A percentile compares a stretch with the other conserved stretches of the same genome.
phyloP scores from a whole-genome alignment of 2,113 vertebrate species.

The Drymodes brunneopygia region DNA sequence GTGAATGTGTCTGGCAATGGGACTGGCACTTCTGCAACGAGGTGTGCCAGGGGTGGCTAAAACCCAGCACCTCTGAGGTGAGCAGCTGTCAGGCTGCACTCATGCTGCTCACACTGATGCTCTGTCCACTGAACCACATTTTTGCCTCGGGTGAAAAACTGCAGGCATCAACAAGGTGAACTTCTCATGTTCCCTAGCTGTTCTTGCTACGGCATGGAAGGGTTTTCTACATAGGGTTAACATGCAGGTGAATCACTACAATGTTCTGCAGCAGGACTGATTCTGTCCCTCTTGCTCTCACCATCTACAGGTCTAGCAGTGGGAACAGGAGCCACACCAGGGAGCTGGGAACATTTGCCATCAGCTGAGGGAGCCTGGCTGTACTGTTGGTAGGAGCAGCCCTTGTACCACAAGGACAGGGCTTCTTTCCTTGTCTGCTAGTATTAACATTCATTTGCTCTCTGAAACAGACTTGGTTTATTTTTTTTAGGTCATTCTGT shows the following conservation, averaged over 20 bases:
- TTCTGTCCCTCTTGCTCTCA: fast-evolving
- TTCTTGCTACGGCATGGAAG: not conserved
- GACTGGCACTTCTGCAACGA: not conserved
- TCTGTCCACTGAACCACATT: not conserved
- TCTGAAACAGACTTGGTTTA: not conserved
- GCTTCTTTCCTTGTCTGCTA: not conserved
- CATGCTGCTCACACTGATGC: not conserved
- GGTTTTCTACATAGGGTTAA: not conserved
- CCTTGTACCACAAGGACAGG: not conserved
- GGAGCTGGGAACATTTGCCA: not conserved
- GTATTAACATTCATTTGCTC: slow-evolving; percentile 21
- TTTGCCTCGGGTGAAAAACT: not conserved
- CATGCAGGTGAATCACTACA: not conserved
- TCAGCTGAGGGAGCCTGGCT: not conserved
- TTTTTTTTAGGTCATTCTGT: slow-evolving; percentile 33
- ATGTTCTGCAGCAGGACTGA: not conserved
- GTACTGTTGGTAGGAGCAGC: not conserved
- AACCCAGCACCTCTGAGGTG: not conserved
- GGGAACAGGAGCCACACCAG: not conserved
- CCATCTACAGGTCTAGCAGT: not conserved
- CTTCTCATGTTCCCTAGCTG: not conserved
- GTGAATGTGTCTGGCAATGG: fast-evolving
- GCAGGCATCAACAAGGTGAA: not conserved
- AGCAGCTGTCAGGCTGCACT: fast-evolving
- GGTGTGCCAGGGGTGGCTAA: not conserved